Conservation (phyloP, 2,888 invertebrate species). For the Teleogryllus oceanicus region DNA sequence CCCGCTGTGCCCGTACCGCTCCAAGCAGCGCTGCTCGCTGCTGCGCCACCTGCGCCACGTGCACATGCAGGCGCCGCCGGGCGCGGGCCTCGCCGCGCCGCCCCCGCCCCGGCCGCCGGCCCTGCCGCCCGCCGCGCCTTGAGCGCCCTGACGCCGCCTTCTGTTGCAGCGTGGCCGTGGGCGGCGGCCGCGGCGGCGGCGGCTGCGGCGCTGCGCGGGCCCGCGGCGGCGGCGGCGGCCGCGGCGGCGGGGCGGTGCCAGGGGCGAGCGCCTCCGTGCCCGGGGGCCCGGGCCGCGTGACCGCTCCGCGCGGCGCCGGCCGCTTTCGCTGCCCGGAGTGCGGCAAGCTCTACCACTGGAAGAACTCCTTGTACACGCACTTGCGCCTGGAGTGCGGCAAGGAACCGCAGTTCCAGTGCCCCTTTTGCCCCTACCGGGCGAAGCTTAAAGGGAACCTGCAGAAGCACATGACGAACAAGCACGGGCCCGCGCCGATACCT, state of each 20-base stretch:
- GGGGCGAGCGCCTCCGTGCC: constrained; percentile 36
- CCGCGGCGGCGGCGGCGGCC: not conserved
- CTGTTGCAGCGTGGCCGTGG: not conserved
- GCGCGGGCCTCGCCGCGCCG: not conserved
- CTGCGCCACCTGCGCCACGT: not conserved
- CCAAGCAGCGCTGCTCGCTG: constrained; percentile 36
- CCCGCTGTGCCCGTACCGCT: constrained; percentile 50
- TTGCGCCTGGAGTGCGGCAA: constrained; percentile 48
- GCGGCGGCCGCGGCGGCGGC: no score
- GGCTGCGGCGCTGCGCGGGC: no score
- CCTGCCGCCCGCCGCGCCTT: not conserved
- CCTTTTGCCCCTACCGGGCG: constrained; percentile 42
- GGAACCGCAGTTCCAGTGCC: constrained; percentile 47
- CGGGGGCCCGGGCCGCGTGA: not conserved
- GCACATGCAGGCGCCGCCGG: not conserved
- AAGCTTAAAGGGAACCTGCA: constrained; percentile 33
- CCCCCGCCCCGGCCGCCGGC: not conserved
- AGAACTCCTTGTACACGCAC: constrained; percentile 38
- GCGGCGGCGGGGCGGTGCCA: constrained; percentile 27
- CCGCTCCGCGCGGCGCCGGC: not conserved
- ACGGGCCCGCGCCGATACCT: not conserved
- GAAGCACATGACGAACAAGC: constrained; percentile 34
- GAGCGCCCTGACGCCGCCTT: not conserved
- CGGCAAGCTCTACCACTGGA: constrained; percentile 41
- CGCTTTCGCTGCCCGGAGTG: constrained; percentile 60